Conservation (phyloP, 1,140 invertebrate species). For the Ceratitis capitata region DNA sequence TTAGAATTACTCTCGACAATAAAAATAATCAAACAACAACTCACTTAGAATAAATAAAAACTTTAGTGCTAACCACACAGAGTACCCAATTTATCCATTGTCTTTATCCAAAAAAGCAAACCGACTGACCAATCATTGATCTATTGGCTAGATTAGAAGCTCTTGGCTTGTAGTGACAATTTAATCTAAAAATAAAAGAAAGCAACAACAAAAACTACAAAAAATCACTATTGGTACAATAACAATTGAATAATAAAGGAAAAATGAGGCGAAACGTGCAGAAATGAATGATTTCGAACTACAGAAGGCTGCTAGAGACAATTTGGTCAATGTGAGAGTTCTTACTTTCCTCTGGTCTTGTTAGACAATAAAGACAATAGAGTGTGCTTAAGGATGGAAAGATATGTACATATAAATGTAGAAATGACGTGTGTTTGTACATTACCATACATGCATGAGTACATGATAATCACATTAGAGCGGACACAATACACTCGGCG, state of each 20-base stretch:
- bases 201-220: not conserved
- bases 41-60: not conserved
- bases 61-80: not conserved
- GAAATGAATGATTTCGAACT: not conserved
- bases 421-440: no score
- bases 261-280: no score
- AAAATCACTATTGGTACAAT: not conserved
- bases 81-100: not conserved
- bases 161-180: not conserved
- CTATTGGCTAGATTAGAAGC: conserved; percentile 8
- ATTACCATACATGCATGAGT: not conserved
- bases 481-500: not conserved
- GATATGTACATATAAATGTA: not conserved
- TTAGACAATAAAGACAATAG: conserved; percentile 5
- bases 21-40: not conserved
- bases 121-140: not conserved
- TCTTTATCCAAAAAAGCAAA: no score
- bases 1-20: no score
- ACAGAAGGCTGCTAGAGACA: not conserved
- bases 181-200: not conserved
- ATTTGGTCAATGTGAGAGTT: not conserved
- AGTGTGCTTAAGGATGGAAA: not conserved
- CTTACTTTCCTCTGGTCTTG: no score
- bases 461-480: conserved; percentile 29
- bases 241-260: not conserved